Conservation (phyloP, 2,113 vertebrate species). For the Colius striatus region DNA sequence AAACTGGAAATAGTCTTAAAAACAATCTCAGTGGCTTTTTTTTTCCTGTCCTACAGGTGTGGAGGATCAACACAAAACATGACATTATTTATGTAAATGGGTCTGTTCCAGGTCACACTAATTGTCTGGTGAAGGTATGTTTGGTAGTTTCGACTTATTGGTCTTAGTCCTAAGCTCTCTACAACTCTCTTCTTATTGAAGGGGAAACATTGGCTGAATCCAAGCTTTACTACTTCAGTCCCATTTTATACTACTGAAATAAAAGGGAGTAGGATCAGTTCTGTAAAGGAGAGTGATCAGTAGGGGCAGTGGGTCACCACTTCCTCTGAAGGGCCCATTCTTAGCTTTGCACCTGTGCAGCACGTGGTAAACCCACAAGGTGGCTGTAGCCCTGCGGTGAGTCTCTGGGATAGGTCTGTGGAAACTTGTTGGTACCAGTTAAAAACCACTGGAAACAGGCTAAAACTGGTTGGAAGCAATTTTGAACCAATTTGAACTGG, state of each 20-base stretch:
- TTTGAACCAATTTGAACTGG: no score
- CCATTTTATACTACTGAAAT: neutral
- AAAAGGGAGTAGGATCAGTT: neutral
- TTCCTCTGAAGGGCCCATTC: neutral
- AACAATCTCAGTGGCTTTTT: neutral
- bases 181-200: neutral
- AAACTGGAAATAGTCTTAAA: neutral
- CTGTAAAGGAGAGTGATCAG: neutral
- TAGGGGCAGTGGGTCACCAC: neutral
- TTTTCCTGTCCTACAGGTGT: constrained; percentile 80
- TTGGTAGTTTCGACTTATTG: neutral
- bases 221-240: neutral
- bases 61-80: constrained; percentile 92
- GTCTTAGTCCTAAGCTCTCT: neutral
- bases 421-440: no score
- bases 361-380: neutral
- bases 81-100: constrained; percentile 93
- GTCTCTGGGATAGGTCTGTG: no score
- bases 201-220: neutral
- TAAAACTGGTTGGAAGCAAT: no score
- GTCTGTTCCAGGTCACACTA: constrained; percentile 91
- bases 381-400: neutral
- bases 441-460: neutral
- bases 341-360: neutral
- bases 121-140: constrained; percentile 94